Percentiles rank a stretch among this genome's conserved stretches.
These are phyloP conservation scores for Caenorhabditis imperialis DNA, from an alignment of 2,888 invertebrate genomes.

Conservation along the genomic window DNA sequence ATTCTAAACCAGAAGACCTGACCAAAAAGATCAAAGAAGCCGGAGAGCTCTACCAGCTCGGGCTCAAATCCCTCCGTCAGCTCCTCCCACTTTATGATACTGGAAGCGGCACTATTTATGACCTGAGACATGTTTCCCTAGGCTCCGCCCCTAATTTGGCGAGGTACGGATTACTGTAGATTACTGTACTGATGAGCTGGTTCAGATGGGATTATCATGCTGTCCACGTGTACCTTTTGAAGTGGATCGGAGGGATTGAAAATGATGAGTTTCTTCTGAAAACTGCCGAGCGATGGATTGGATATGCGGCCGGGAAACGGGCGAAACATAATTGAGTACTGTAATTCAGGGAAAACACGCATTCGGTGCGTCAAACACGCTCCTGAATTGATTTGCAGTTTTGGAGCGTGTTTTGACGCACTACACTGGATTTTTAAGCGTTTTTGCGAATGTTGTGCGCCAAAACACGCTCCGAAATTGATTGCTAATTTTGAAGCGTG, in stretches of 20 bases:
- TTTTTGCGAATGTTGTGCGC: too few relatives aligned
- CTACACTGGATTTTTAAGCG: too few relatives aligned
- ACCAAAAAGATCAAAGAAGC: conserved; percentile 12
- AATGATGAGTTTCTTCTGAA: conserved; percentile 82
- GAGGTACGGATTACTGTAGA: conserved; percentile 79
- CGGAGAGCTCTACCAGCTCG: conserved; percentile 59
- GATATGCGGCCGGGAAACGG: conserved; percentile 72
- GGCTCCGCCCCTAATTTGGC: conserved; percentile 89
- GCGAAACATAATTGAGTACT: conserved; percentile 69
- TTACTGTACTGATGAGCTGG: not conserved
- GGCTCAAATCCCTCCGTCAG: conserved; percentile 86
- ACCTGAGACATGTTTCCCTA: conserved; percentile 91
- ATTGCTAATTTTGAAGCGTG: too few relatives aligned
- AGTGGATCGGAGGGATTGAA: conserved; percentile 88
- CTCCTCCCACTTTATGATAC: conserved; percentile 93
- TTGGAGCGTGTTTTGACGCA: too few relatives aligned
- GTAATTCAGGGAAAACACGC: too few relatives aligned
- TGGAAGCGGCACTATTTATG: conserved; percentile 95
- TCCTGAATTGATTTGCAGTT: too few relatives aligned
- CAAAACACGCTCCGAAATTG: too few relatives aligned
- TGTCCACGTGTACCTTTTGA: conserved; percentile 92
- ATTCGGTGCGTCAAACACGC: too few relatives aligned
- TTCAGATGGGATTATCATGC: conserved; percentile 94
- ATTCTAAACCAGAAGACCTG: conserved; percentile 2
- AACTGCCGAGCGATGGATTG: conserved; percentile 74